Evolutionary conservation across 2,113 vertebrate species (phyloP), one percentile per base, ranked within the genome.

Genomic region (Corapipo altera): DNA sequence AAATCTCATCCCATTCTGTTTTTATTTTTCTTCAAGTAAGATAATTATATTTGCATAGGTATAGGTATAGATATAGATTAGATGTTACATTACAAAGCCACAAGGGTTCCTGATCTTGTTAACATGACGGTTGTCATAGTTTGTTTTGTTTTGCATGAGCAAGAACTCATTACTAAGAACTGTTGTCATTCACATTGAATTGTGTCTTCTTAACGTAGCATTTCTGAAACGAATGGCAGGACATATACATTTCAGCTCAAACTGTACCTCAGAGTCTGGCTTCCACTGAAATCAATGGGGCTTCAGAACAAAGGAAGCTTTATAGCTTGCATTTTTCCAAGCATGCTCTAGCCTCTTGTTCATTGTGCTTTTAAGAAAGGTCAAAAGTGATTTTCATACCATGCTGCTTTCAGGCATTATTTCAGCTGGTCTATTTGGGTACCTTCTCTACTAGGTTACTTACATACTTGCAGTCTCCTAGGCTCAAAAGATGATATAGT

Each of bases 81-180:
- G 93, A 96, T 80, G 83, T 26, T 97, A 84, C 72, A 87, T 78
- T 92, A 86, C 93, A 94, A 92, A 93, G 85, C 90, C 90, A 95
- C 85, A 91, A 95, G 85, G 75, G 61, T 46, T 96, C 48, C 32
- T 93, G 69, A 97, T 96, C 92, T 94, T 93, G 90, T 96, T 96
- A 95, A 93, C 88, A 54, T 96, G 95, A 94, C 30, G 83, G 83
- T 92, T 97, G 95, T 96, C 96, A 96, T 58, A 81, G 95, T 88
- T 77, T 87, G 92, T 93, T 97, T 96, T 86, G 48, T 86, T 97
- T 96, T 95, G 95, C 92, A 94, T 96, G 95, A 94, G 88, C 76
- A 96, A 88, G 73, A 80, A 44, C 85, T 96, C 76, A 94, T 96
- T 96, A 95, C 76, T 74, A 65, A 93, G 76, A 88, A 62, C 65